Evolutionary conservation across 2,888 invertebrate species (phyloP), one percentile per base, ranked within the genome.

Genomic region (Morpho deidamia): DNA sequence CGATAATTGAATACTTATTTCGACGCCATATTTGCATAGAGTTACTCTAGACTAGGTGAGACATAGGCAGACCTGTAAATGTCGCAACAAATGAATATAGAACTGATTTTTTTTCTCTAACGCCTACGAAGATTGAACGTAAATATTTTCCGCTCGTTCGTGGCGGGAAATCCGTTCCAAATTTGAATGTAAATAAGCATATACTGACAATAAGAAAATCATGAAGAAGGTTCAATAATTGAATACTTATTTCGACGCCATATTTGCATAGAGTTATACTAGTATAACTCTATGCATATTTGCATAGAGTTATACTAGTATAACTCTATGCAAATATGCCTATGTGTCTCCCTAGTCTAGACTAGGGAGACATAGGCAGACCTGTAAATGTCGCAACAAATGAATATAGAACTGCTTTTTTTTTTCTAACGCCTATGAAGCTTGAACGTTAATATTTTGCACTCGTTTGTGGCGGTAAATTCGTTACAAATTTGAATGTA

Each of bases 381-480:
- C n/a, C n/a, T n/a, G n/a, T n/a, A n/a, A n/a, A n/a, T n/a, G n/a
- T n/a, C n/a, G n/a, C n/a, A n/a, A n/a, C n/a, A n/a, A n/a, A n/a
- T 86, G 85, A 85, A 85, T 87, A 84, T 84, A 88, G 84, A 88
- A 86, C 84, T 86, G 71, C 83, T 84, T 87, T 87, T 72, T 70
- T 81, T 76, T 80, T 81, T 82, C 81, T 83, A 82, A 86, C 88
- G 88, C 88, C 88, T 88, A 83, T 87, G 75, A 70, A 77, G 68
- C 55, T 50, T 68, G 59, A 64, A 60, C 62, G 67, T 61, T 61
- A 63, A 63, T 54, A 58, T 63, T 67, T 71, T 68, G 68, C 53
- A 53, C 51, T 53, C 44, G 49, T 14, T 14, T 35, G 54, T 23
- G 35, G 48, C 62, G 62, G 59, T 57, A 64, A 63, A 62, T 61